Evolutionary conservation across 2,888 invertebrate genomes (phyloP).

Genomic region (Ormyrus nitidulus): DNA sequence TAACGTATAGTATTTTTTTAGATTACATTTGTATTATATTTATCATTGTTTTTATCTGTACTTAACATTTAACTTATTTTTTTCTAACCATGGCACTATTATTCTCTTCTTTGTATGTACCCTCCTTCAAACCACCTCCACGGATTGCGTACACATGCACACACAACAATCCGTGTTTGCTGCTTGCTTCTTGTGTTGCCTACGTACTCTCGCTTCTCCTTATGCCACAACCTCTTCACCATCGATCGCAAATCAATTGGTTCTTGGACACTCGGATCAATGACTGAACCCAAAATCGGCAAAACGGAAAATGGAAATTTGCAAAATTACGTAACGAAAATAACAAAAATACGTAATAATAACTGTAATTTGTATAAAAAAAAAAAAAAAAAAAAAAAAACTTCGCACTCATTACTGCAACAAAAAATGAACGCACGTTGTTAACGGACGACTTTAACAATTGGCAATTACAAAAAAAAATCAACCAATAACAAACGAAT

Average conservation of each 20-base stretch:
- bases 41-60: conserved; percentile 42
- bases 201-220: conserved; percentile 68
- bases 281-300: conserved; percentile 58
- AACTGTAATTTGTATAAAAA: conserved; percentile 10
- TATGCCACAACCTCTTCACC: conserved; percentile 65
- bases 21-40: conserved; percentile 25
- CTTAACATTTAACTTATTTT: conserved; percentile 55
- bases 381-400: background rate
- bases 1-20: conserved; percentile 14
- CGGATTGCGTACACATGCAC: conserved; percentile 69
- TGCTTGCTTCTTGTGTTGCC: conserved; percentile 70
- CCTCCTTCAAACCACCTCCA: conserved; percentile 65
- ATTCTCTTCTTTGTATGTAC: conserved; percentile 73
- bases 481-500: conserved; percentile 39
- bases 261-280: conserved; percentile 67
- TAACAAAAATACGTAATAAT: conserved; percentile 36
- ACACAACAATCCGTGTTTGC: conserved; percentile 70
- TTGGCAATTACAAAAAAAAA: conserved; percentile 27
- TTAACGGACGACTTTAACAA: conserved; percentile 30
- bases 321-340: conserved; percentile 35
- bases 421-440: conserved; percentile 14
- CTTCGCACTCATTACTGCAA: conserved; percentile 4
- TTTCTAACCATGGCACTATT: conserved; percentile 69
- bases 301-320: conserved; percentile 51
- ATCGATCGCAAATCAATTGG: conserved; percentile 62